These are phyloP conservation scores for Dolichotis patagonum DNA, from an alignment of 2,113 vertebrate genomes.

Conservation along the genomic window DNA sequence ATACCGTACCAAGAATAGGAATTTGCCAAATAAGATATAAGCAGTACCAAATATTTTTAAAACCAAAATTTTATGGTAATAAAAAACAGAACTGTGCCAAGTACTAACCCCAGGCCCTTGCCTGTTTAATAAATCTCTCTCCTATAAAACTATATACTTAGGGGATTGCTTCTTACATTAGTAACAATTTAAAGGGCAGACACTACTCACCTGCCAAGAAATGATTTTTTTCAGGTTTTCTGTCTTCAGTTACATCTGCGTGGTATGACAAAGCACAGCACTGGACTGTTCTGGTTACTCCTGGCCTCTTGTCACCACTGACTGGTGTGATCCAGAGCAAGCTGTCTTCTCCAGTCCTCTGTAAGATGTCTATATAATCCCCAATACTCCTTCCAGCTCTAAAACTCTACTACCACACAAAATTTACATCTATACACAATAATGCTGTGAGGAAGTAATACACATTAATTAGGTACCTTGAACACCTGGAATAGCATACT, in stretches of 20 bases:
- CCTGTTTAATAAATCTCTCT: conserved; percentile 71
- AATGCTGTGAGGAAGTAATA: neutral
- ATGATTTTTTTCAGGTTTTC: conserved; percentile 63
- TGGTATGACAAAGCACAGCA: neutral
- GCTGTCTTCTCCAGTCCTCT: neutral
- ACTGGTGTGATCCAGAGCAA: neutral
- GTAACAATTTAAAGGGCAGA: conserved; percentile 50
- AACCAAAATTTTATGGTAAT: conserved; percentile 65
- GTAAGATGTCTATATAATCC: neutral
- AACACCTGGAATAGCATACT: conserved; percentile 4
- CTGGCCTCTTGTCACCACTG: neutral
- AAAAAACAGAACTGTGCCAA: conserved; percentile 55
- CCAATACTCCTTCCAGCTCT: neutral
- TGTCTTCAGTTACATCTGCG: neutral
- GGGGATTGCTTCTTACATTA: conserved; percentile 59
- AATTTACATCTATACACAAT: neutral
- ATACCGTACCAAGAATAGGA: conserved; percentile 56
- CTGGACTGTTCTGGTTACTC: neutral
- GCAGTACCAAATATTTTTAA: conserved; percentile 71
- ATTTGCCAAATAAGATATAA: conserved; percentile 60
- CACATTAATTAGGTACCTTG: neutral
- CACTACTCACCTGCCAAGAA: conserved; percentile 71
- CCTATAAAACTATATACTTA: conserved; percentile 59
- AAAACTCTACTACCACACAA: neutral
- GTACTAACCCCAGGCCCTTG: conserved; percentile 26